Evolutionary conservation across 2,113 vertebrate species (phyloP).

Genomic region (Herpailurus yagouaroundi): DNA sequence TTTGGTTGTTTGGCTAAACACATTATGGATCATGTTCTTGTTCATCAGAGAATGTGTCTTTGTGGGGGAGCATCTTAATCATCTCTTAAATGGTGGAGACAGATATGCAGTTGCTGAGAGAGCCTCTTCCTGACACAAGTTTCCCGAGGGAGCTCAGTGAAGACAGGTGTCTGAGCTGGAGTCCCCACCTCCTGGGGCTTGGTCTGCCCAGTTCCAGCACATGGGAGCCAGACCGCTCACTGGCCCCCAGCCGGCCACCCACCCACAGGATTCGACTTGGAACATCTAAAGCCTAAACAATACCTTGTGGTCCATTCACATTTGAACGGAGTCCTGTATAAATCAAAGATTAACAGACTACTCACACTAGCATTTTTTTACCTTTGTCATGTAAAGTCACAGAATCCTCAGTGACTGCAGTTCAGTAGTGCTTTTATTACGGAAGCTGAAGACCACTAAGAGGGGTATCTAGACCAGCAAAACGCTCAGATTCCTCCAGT

Average conservation of each 20-base stretch:
- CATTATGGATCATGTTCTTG: not conserved
- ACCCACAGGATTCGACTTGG: fast-evolving
- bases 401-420: not conserved
- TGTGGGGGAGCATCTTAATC: not conserved
- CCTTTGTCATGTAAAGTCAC: no score
- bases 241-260: fast-evolving
- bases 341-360: no score
- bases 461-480: not conserved
- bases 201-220: fast-evolving
- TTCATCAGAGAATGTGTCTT: not conserved
- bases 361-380: not conserved
- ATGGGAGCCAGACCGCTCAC: not conserved
- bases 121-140: fast-evolving
- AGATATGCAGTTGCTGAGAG: no score
- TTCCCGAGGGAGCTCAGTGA: not conserved
- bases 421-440: fast-evolving
- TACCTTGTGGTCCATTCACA: fast-evolving
- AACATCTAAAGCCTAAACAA: fast-evolving
- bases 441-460: fast-evolving
- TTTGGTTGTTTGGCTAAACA: not conserved
- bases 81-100: not conserved
- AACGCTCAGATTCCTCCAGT: not conserved
- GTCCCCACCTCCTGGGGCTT: not conserved
- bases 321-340: fast-evolving
- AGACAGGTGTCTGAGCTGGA: fast-evolving